Evolutionary conservation across 2,113 vertebrate species (phyloP).

Genomic region (Xenus cinereus): DNA sequence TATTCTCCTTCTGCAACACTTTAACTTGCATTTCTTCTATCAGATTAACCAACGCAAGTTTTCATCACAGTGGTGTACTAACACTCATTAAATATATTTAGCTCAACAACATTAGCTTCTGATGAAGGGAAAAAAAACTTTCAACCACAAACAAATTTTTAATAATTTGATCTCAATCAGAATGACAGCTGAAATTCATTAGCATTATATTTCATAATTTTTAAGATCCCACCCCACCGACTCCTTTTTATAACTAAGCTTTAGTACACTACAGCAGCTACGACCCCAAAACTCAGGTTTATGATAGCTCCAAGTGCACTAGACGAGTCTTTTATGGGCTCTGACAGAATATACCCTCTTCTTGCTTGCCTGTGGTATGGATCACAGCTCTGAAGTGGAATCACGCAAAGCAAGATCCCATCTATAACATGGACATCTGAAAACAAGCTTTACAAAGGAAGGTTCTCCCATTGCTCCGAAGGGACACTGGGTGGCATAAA

Average conservation of each 20-base stretch:
- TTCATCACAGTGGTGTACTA: not conserved
- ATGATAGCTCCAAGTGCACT: not conserved
- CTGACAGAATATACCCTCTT: not conserved
- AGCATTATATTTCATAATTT: rapidly evolving
- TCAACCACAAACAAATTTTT: not conserved
- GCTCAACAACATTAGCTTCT: not conserved
- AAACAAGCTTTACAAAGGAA: not conserved
- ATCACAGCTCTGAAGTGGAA: not conserved
- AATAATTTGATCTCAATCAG: not conserved
- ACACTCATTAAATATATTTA: not conserved
- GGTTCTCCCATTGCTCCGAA: not conserved
- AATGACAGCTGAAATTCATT: not conserved
- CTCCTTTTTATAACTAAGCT: not conserved
- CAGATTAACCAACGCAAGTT: not conserved
- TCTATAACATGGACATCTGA: rapidly evolving
- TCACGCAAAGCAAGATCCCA: not conserved
- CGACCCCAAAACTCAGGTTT: not conserved
- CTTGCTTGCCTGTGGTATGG: too few relatives aligned
- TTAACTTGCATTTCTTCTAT: not conserved
- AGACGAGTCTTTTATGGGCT: not conserved
- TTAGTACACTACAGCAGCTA: not conserved
- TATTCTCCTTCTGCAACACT: not conserved
- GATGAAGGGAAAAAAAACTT: not conserved
- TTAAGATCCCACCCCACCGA: not conserved
- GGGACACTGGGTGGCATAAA: not conserved